phyloP scores from a whole-genome alignment of 2,797 vertebrate genomes.

The Telmatherina bonti region DNA sequence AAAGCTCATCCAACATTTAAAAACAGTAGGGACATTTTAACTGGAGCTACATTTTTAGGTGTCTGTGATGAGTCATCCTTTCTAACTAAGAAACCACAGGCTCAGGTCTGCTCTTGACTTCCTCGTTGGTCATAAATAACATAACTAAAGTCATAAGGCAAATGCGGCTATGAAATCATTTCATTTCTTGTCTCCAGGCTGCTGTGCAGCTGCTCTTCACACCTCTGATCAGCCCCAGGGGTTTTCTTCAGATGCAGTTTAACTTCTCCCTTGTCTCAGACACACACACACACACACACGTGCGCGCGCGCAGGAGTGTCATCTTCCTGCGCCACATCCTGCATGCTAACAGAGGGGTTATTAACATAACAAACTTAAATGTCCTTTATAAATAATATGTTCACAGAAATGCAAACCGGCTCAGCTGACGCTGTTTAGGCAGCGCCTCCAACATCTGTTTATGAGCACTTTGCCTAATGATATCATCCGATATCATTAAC shows the following conservation, averaged over 20 bases:
- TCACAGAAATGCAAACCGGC: constrained; percentile 90
- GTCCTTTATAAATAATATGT: constrained; percentile 99
- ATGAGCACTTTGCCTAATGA: constrained; percentile 99
- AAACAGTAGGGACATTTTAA: neutral
- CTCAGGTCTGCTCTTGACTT: neutral
- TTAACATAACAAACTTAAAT: constrained; percentile 99
- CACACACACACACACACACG: neutral
- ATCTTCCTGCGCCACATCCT: constrained; percentile 89
- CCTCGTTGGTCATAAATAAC: neutral
- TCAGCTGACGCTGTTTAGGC: constrained; percentile 99
- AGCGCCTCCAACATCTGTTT: constrained; percentile 99
- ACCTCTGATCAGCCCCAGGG: constrained; percentile 52
- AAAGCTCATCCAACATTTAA: neutral
- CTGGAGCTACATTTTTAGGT: neutral
- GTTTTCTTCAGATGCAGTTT: constrained; percentile 57
- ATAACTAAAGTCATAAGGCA: neutral
- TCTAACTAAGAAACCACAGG: neutral
- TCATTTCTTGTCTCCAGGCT: neutral
- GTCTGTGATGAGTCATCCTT: too few species aligned
- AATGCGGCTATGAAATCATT: neutral
- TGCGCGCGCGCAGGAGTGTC: constrained; percentile 12
- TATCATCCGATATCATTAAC: constrained; percentile 99
- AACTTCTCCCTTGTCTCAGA: constrained; percentile 18
- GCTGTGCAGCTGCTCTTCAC: constrained; percentile 29
- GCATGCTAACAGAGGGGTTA: constrained; percentile 99